Conservation (phyloP, 2,888 invertebrate genomes). For the Melinopterus prodromus region DNA sequence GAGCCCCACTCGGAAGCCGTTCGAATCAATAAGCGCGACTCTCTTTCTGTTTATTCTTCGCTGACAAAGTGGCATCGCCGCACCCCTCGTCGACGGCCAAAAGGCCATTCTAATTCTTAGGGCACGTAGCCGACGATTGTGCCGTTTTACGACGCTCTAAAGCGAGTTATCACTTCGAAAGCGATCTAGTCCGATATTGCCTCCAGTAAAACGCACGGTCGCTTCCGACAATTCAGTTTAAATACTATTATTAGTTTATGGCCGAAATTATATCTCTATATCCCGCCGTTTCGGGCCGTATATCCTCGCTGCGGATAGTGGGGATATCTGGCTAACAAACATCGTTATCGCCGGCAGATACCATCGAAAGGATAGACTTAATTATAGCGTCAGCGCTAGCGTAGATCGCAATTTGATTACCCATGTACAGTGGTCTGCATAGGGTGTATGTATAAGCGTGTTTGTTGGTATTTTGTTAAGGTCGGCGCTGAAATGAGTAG, state of each 20-base stretch:
- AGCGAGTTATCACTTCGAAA: constrained; percentile 34
- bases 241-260: constrained; percentile 4
- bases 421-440: background rate
- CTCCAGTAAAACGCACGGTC: background rate
- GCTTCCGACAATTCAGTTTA: background rate
- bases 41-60: background rate
- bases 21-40: constrained; percentile 8
- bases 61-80: background rate
- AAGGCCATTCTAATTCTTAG: background rate
- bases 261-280: background rate
- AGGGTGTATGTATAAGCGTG: no score
- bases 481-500: no score
- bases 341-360: background rate
- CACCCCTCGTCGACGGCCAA: background rate
- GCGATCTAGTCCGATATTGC: constrained; percentile 15
- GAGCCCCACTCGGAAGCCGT: constrained; percentile 5
- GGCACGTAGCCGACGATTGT: constrained; percentile 8
- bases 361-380: background rate
- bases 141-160: constrained; percentile 34
- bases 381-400: background rate
- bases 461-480: no score
- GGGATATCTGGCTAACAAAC: background rate
- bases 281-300: background rate
- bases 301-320: background rate
- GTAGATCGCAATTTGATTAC: background rate